A percentile compares a stretch with the other conserved stretches of the same genome.
Evolutionary conservation across 2,797 vertebrate species (phyloP).

Genomic region (Bufotes viridis): DNA sequence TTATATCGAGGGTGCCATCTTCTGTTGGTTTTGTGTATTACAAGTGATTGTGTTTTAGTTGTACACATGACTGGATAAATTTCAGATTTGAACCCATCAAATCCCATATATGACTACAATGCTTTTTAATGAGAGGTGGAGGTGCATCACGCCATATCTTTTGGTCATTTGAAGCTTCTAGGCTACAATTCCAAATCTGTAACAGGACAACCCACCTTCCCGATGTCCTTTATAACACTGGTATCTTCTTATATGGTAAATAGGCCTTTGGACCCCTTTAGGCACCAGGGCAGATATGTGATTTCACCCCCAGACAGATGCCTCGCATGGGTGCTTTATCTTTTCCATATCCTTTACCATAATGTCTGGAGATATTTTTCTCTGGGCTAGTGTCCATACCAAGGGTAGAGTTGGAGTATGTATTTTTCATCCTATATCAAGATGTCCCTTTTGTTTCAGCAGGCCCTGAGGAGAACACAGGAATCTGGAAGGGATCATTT

Average conservation of each 20-base stretch:
- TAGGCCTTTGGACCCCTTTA: neutral
- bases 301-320: neutral
- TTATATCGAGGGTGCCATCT: neutral
- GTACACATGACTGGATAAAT: no score
- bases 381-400: neutral
- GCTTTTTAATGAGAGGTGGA: no score
- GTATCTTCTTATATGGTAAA: neutral
- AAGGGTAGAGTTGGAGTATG: neutral
- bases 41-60: neutral
- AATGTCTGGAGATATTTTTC: neutral
- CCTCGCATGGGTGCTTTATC: neutral
- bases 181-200: no score
- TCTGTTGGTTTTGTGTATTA: neutral
- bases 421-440: neutral
- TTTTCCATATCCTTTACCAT: neutral
- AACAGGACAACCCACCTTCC: no score
- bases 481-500: neutral
- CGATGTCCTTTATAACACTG: neutral
- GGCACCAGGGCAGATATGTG: neutral
- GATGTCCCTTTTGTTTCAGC: neutral
- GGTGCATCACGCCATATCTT: no score
- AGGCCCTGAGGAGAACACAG: conserved; percentile 35
- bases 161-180: no score
- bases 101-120: no score
- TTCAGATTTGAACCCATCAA: no score